These are phyloP conservation scores for Ochropacha duplaris DNA, from an alignment of 2,888 invertebrate species.

Conservation along the genomic window DNA sequence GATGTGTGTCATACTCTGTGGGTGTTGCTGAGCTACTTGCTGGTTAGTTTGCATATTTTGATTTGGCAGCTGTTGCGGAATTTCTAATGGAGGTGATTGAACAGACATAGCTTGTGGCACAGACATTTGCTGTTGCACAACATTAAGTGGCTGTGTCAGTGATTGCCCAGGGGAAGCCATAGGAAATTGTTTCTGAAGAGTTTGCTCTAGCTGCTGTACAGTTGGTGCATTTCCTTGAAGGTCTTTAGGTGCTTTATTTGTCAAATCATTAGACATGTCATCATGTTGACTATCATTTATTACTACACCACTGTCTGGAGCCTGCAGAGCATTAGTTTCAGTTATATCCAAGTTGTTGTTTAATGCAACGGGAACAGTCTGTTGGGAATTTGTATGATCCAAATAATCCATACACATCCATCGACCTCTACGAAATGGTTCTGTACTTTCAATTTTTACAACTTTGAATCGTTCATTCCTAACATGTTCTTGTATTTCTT, in stretches of 20 bases:
- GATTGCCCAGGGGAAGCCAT: constrained; percentile 81
- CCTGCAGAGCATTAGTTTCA: constrained; percentile 66
- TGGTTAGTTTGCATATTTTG: constrained; percentile 69
- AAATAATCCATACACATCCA: constrained; percentile 98
- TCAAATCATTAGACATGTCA: constrained; percentile 76
- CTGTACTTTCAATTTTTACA: constrained; percentile 97
- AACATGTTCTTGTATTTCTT: constrained; percentile 87
- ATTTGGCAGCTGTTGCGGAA: constrained; percentile 77
- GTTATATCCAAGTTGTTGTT: constrained; percentile 77
- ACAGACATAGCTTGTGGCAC: constrained; percentile 74
- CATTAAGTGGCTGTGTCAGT: constrained; percentile 73
- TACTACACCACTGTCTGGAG: constrained; percentile 79
- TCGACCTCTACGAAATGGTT: constrained; percentile 94
- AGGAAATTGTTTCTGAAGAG: constrained; percentile 77
- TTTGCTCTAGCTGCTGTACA: constrained; percentile 77
- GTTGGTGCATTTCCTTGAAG: constrained; percentile 70
- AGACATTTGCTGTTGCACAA: constrained; percentile 74
- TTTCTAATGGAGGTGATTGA: constrained; percentile 79
- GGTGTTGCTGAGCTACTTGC: constrained; percentile 75
- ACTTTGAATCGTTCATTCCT: constrained; percentile 95
- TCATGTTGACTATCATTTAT: constrained; percentile 80
- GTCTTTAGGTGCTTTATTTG: constrained; percentile 76
- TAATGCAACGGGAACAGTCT: constrained; percentile 73
- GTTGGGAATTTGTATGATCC: constrained; percentile 88
- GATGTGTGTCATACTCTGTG: constrained; percentile 80